Base-by-base conservation (phyloP, 2,888 invertebrate species). In the Pseudococcus jackbeardsleyi region DNA sequence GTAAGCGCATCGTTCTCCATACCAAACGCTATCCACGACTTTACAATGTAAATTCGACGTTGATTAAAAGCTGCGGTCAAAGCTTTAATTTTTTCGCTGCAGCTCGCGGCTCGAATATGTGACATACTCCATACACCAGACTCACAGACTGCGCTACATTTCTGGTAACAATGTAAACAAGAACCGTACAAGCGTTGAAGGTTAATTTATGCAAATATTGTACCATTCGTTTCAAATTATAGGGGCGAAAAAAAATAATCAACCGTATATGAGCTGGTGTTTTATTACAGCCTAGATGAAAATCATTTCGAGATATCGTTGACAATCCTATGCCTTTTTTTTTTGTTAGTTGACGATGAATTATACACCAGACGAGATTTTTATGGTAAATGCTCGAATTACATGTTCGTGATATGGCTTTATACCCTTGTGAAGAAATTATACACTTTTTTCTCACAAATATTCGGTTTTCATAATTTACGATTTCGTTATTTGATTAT, bases 61-160 rank as follows among this genome's bases (percentile, higher is more conserved):
- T 77, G 77, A 77, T 77, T 77, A 77, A 77, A 77, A 77, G 77
- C 42, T 77, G 77, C 42, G 77, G 77, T 77, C 39, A 15, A 77
- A 77, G 77, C 39, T 77, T 42, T 77, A 39, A 68, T 77, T 77
- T 77, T 77, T 72, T 42, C 17, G 26, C 54, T 54, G 54, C 54
- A 54, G 50, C 4, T 54, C 5, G 3, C n/a, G 0, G 19, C 11
- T 22, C 64, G 64, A 50, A 46, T 46, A 12, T 50, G 50, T 50
- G 17, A 50, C 50, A 15, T 33, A 33, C 26, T 33, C 42, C 9
- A 42, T 54, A 54, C n/a, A 54, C n/a, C 54, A 54, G 54, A 15
- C 54, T 54, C n/a, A 3, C 54, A 54, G 54, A 15, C 54, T 54
- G 54, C n/a, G 68, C 26, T 68, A 26, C 68, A 68, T 26, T 26